Evolutionary conservation across 2,888 invertebrate species (phyloP), one percentile per base, ranked within the genome.

Genomic region (Gymnosoma rotundatum): DNA sequence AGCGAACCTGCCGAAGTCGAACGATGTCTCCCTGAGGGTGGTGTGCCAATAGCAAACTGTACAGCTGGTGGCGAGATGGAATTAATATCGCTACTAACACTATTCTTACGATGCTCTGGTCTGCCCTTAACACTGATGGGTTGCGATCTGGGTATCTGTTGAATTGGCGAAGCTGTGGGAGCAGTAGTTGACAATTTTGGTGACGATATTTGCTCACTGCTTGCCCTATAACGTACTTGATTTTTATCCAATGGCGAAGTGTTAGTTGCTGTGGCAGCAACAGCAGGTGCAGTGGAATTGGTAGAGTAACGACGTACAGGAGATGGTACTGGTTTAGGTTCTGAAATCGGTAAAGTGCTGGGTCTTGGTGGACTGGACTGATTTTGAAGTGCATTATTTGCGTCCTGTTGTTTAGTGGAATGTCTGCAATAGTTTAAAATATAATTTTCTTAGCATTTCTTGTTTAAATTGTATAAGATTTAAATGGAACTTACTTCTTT

Each of bases 51-150:
- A 73, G 95, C 94, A 93, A 97, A 97, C 91, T 97, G 96, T 70
- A 97, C 97, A 87, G 97, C 95, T 86, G 98, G 98, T 85, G 98
- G 98, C 66, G 98, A 98, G 86, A 98, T 94, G 9, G 98, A 98
- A 89, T 96, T 97, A 87, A 98, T 96, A 92, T 98, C 97, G 87
- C 95, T 95, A 82, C 94, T 94, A 85, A 93, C 94, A 87, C 93
- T 93, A 88, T 94, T 95, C 83, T 91, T 91, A 87, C 95, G 94
- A 89, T 95, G 94, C 89, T 95, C 96, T 83, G 95, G 95, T 79
- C 96, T 94, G 87, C 95, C 94, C 88, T 95, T 95, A 93, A 97
- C 96, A 90, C 95, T 96, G 88, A 97, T 97, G 20, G 97, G 97
- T 91, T 97, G 96, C 83, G 97, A 97, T 86, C 97, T 94, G 70